Conservation (phyloP, 2,113 vertebrate species). For the Neolamprologus ventralis region DNA sequence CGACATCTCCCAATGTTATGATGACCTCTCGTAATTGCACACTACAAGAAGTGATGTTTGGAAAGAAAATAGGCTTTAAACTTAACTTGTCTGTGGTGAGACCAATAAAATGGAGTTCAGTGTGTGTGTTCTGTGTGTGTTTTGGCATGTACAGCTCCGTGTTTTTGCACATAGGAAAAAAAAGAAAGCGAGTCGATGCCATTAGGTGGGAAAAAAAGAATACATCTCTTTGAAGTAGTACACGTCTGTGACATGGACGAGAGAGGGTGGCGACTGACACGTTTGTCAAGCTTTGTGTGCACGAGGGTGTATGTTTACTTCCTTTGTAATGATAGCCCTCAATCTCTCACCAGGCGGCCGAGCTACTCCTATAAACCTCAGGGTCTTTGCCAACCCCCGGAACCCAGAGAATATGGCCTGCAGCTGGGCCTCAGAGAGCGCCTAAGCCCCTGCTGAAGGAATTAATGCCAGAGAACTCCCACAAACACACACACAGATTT, state of each 20-base stretch:
- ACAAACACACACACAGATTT: not conserved
- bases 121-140: not conserved
- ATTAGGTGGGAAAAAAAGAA: not conserved
- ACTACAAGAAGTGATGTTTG: slow-evolving; percentile 32
- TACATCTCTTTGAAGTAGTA: not conserved
- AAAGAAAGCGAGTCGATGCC: not conserved
- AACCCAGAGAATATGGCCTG: slow-evolving; percentile 22
- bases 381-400: slow-evolving; percentile 10
- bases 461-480: not conserved
- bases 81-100: slow-evolving; percentile 37
- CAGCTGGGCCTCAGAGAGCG: slow-evolving; percentile 11
- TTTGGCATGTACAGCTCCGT: not conserved
- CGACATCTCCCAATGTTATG: slow-evolving; percentile 19
- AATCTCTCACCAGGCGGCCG: slow-evolving; percentile 19
- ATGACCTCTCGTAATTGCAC: slow-evolving; percentile 33
- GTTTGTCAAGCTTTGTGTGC: not conserved
- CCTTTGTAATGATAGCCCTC: slow-evolving; percentile 46
- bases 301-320: not conserved
- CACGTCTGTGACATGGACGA: not conserved
- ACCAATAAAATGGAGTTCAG: not conserved
- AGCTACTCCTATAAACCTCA: slow-evolving; percentile 38
- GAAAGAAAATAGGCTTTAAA: slow-evolving; percentile 36
- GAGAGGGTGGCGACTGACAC: not conserved
- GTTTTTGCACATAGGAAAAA: not conserved
- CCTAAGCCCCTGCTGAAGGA: not conserved